Evolutionary conservation across 2,888 invertebrate genomes (phyloP), one percentile per base, ranked within the genome.

Genomic region (Didymodactylos carnosus): DNA sequence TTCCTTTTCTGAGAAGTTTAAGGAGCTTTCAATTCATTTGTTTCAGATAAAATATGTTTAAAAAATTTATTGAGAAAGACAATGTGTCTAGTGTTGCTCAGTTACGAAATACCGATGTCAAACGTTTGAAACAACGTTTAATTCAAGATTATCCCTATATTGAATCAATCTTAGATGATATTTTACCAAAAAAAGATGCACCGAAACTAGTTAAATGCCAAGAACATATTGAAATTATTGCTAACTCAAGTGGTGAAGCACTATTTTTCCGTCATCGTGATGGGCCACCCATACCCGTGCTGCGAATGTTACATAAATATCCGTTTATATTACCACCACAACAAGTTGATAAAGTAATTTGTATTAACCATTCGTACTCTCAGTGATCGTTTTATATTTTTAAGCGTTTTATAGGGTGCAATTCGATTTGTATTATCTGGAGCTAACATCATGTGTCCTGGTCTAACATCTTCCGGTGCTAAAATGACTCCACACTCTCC

Each of bases 401-500:
- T n/a, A n/a, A n/a, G n/a, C n/a, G n/a, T n/a, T n/a, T n/a, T n/a
- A n/a, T n/a, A n/a, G n/a, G 75, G 98, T 77, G 98, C 98, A 1
- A 99, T 99, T 78, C 87, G 92, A 75, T 98, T 97, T 86, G 94
- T 99, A 25, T 87, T 99, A 72, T 94, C 94, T 84, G 99, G 99
- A 49, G 98, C 98, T 71, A 95, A 98, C 85, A 94, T 99, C 78
- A 99, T 99, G 98, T 97, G 97, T 82, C 98, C 98, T 1, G 98
- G 98, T 0, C 86, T 99, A 75, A 98, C 98, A 0, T 97, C 97
- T 0, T 92, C 94, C 4, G 98, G 97, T 23, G 98, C 95, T 11
- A 88, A 88, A 80, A 93, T 97, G 92, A 90, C 91, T 1, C 88
- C 89, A 2, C n/a, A n/a, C n/a, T 91, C 91, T 84, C 91, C 82